Percentiles rank a stretch among this genome's conserved stretches.
Conservation (phyloP, 2,113 vertebrate genomes). For the Mugil cephalus region DNA sequence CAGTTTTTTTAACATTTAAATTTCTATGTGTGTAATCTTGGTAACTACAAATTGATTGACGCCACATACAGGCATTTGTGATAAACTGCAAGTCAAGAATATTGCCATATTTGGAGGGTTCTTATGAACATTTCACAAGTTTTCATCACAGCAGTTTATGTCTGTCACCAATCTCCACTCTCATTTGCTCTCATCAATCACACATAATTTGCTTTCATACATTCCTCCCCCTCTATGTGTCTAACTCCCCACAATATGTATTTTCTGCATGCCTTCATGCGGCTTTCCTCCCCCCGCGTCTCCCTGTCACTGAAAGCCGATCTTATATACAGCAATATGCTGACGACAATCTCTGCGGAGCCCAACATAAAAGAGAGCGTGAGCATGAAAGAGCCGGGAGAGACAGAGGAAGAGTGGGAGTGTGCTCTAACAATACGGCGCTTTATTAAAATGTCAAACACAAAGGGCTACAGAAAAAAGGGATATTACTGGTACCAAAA, state of each 20-base stretch:
- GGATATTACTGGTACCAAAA: slow-evolving; percentile 72
- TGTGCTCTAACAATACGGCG: slow-evolving; percentile 65
- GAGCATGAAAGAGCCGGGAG: slow-evolving; percentile 53
- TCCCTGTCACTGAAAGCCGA: slow-evolving; percentile 53
- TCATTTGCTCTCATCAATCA: slow-evolving; percentile 26
- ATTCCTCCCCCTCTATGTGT: slow-evolving; percentile 4
- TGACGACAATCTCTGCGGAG: slow-evolving; percentile 65
- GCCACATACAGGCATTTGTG: background rate
- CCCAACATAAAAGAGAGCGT: slow-evolving; percentile 61
- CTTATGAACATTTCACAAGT: background rate
- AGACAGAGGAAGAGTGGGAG: slow-evolving; percentile 67
- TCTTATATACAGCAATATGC: slow-evolving; percentile 62
- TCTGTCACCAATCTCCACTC: background rate
- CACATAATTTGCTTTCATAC: slow-evolving; percentile 31
- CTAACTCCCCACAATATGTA: background rate
- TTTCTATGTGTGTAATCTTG: background rate
- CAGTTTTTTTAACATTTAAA: too few species aligned
- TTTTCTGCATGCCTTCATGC: slow-evolving; percentile 7
- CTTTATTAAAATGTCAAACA: slow-evolving; percentile 80
- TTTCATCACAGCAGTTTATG: background rate
- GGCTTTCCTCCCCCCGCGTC: slow-evolving; percentile 23
- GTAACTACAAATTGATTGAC: background rate
- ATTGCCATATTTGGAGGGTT: background rate
- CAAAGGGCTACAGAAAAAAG: slow-evolving; percentile 63
- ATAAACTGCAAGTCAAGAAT: background rate